phyloP scores from a whole-genome alignment of 1,140 invertebrate species.

The Eupristina koningsbergeri region DNA sequence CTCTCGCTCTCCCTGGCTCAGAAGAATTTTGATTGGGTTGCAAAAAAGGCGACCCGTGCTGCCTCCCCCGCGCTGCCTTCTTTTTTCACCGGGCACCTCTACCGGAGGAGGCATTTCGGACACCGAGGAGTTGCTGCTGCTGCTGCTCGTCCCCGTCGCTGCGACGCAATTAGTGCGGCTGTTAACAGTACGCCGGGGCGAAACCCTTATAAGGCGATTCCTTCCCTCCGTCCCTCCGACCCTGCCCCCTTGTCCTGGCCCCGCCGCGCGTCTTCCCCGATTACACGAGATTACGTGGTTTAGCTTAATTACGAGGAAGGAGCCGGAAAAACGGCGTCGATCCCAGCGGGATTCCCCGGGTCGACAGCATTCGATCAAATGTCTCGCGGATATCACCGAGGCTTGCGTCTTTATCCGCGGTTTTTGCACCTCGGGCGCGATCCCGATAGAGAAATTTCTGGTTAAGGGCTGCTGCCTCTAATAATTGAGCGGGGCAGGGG shows the following conservation, averaged over 20 bases:
- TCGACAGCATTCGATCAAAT: conserved; percentile 16
- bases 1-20: background rate
- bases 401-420: conserved; percentile 27
- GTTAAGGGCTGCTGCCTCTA: too few species aligned
- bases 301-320: conserved; percentile 26
- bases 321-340: background rate
- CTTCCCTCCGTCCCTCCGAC: background rate
- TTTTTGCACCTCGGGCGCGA: conserved; percentile 40
- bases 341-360: background rate
- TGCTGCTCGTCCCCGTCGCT: conserved; percentile 45
- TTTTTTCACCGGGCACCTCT: background rate
- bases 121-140: background rate
- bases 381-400: background rate
- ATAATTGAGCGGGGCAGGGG: too few species aligned
- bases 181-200: conserved; percentile 53
- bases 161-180: conserved; percentile 59
- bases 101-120: conserved; percentile 25
- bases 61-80: conserved; percentile 12
- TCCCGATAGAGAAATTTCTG: conserved; percentile 35
- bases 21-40: conserved; percentile 50
- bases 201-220: conserved; percentile 31
- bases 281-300: conserved; percentile 30
- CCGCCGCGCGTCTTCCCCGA: background rate
- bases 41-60: conserved; percentile 14
- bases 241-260: background rate